These are phyloP conservation scores for Cylloceria caligata DNA, from an alignment of 2,888 invertebrate species.

Conservation along the genomic window DNA sequence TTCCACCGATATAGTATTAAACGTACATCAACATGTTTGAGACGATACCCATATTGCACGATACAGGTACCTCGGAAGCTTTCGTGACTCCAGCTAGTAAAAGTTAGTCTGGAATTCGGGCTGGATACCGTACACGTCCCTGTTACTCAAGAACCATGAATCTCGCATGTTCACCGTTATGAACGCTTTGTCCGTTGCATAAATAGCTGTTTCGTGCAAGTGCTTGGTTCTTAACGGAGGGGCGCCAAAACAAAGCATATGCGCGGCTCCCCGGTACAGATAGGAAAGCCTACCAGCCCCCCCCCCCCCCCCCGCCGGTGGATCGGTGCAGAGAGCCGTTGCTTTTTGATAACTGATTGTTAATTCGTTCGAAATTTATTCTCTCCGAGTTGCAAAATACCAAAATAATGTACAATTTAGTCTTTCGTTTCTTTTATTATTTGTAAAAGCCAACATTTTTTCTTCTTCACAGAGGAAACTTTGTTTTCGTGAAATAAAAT, in stretches of 20 bases:
- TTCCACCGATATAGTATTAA: background rate
- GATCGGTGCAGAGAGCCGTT: too few species aligned
- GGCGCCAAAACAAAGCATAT: conserved; percentile 1
- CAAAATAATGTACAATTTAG: too few species aligned
- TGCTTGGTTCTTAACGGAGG: conserved; percentile 3
- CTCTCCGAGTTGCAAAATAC: too few species aligned
- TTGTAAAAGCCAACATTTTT: too few species aligned
- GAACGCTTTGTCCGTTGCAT: conserved; percentile 31
- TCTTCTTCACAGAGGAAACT: too few species aligned
- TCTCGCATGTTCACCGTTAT: conserved; percentile 37
- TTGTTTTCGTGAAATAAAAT: too few species aligned
- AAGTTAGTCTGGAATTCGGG: conserved; percentile 39
- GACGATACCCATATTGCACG: background rate
- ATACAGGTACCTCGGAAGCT: conserved; percentile 28
- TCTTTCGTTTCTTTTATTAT: too few species aligned
- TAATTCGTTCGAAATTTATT: too few species aligned
- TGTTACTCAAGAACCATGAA: conserved; percentile 38
- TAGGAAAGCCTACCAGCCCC: too few species aligned
- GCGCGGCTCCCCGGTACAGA: background rate
- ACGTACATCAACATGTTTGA: background rate
- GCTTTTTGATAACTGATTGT: too few species aligned
- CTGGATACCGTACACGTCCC: conserved; percentile 33
- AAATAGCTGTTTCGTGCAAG: conserved; percentile 29
- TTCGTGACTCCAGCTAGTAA: conserved; percentile 47
- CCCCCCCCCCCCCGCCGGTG: too few species aligned